Evolutionary conservation across 30 jellyfish, hydroid and myxozoan species (phyloP), one percentile per base, ranked within the genome.

Genomic region (Aurelia sp.): DNA sequence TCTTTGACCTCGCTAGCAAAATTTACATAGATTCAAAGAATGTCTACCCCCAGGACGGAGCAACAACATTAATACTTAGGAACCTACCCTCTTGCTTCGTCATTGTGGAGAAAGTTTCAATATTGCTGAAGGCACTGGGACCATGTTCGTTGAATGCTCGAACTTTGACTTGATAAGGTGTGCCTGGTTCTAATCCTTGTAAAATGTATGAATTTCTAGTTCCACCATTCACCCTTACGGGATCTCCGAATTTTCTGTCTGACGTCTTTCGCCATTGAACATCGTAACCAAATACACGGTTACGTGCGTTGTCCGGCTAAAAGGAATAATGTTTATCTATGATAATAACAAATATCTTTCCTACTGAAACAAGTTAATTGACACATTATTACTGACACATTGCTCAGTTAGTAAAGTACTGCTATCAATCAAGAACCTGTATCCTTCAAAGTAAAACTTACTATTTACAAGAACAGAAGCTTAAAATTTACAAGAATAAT

Each of bases 141-240:
- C 88, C 84, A 18, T 84, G 78, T 0, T 74, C 91, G 63, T 88
- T 88, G 51, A 89, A 91, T 15, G 99, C 99, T 12, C 90, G 88
- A 30, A 94, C 63, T 53, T 76, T 78, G 35, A 94, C 92, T 60
- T 83, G 87, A 72, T 94, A 94, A 19, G 86, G 81, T 10, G 99
- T 88, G 24, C 88, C 96, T 40, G 96, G 91, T 53, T 83, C 91
- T 11, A 94, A 67, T 3, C 73, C 72, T 35, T 47, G 50, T 61
- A 88, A 63, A 13, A 68, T 74, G 90, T 69, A 88, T 13, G 85
- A 17, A 51, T 51, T 63, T 55, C 74, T 82, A 4, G 41, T 19
- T 19, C 91, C 85, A 51, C 67, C 89, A 12, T 31, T 27, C 19
- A 62, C 57, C 12, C 78, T 48, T 19, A 51, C 71, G 24, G 67